Base-by-base conservation (phyloP, 2,888 invertebrate genomes). In the Melinopterus prodromus region DNA sequence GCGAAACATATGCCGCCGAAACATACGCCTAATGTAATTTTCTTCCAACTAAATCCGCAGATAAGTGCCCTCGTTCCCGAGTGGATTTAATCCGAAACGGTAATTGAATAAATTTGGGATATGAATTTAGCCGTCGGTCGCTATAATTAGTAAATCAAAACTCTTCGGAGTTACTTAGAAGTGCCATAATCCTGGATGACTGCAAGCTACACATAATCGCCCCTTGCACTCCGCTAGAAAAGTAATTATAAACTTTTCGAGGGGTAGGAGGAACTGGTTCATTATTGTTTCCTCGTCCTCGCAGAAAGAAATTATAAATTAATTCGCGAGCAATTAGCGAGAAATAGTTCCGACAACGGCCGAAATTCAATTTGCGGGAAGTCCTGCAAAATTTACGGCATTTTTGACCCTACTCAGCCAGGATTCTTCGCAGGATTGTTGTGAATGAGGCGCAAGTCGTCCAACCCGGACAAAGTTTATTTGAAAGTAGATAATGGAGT, bases 291-390 rank as follows among this genome's bases (percentile, higher is more conserved):
- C 12, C 53, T 12, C 74, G 74, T 35, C n/a, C 74, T 74, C 35
- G 36, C 74, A 74, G 74, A 74, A 74, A 74, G 74, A 74, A 74
- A 74, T 74, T 74, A 37, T 74, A 74, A 74, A 74, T 74, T 74
- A 74, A 74, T 74, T 74, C 37, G 74, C 37, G 35, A 35, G 74
- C 74, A 36, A 74, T 74, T 74, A 74, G 74, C 74, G 74, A 36
- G 74, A 35, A 74, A 74, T 53, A 53, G 53, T 53, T 53, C 53
- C 7, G 53, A 53, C 53, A 53, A 53, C 53, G 35, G 74, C n/a
- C 74, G 16, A 35, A 37, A 74, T 74, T 74, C 74, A 74, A 26
- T 74, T 74, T 36, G 74, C 36, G 74, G 36, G 14, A 37, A 71
- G 35, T 71, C 35, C 26, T 16, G 71, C 16, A 71, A 16, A 35